Conservation (phyloP, 2,797 vertebrate species). For the Atherinosoma microstoma region DNA sequence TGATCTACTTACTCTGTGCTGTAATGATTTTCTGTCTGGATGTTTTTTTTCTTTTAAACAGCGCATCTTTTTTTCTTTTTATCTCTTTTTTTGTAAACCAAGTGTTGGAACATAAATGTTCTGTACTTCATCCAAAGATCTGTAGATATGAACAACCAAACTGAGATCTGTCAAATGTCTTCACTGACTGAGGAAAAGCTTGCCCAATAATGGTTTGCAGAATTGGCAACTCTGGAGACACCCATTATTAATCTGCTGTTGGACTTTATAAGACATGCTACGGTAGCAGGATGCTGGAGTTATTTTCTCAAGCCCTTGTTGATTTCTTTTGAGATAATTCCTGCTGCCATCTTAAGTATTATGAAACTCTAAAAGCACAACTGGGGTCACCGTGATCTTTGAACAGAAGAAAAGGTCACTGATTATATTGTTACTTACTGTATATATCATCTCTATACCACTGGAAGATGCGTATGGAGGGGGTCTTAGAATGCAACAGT, state of each 20-base stretch:
- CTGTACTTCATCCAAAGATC: slow-evolving; percentile 23
- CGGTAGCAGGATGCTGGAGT: neutral
- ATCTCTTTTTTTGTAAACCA: neutral
- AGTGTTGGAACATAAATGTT: slow-evolving; percentile 6
- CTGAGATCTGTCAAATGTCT: slow-evolving; percentile 25
- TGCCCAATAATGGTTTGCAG: slow-evolving; percentile 6
- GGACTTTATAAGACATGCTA: neutral
- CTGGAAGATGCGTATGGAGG: neutral
- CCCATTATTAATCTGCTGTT: slow-evolving; percentile 15
- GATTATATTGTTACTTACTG: neutral
- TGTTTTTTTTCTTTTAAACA: slow-evolving; percentile 14
- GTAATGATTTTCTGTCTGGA: slow-evolving; percentile 17
- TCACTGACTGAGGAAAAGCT: slow-evolving; percentile 54
- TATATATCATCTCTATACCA: neutral
- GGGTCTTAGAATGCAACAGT: neutral
- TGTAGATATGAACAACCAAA: slow-evolving; percentile 23
- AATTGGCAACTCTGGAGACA: slow-evolving; percentile 4
- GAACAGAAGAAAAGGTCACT: neutral
- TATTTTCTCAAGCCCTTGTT: neutral
- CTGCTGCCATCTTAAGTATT: slow-evolving; percentile 23
- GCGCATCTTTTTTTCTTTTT: neutral
- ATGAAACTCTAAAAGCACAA: slow-evolving; percentile 15
- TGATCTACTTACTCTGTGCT: slow-evolving; percentile 14
- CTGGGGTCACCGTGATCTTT: neutral
- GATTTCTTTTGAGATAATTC: slow-evolving; percentile 31